Conservation (phyloP, 2,113 vertebrate genomes). For the Stictonetta naevosa region DNA sequence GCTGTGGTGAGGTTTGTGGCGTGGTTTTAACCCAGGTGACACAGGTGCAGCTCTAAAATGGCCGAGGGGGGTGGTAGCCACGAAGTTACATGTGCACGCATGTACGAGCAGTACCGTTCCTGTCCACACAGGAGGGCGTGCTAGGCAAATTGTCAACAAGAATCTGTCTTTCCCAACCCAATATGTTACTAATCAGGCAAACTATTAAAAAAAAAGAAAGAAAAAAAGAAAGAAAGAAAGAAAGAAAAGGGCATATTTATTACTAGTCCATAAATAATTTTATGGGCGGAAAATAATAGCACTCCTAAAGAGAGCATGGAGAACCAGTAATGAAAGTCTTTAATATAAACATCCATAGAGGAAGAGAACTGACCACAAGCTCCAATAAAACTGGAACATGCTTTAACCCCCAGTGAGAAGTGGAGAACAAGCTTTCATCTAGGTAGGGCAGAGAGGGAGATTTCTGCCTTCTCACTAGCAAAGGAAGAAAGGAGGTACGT, state of each 20-base stretch:
- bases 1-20: neutral
- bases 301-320: constrained; percentile 46
- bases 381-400: constrained; percentile 54
- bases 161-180: constrained; percentile 28
- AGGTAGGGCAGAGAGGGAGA: constrained; percentile 7
- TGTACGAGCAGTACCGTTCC: neutral
- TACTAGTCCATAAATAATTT: constrained; percentile 70
- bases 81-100: rapidly evolving
- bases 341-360: constrained; percentile 64
- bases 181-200: constrained; percentile 51
- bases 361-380: constrained; percentile 61
- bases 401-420: constrained; percentile 52
- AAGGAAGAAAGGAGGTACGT: neutral
- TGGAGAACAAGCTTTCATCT: constrained; percentile 51
- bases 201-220: neutral
- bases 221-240: neutral
- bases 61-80: neutral
- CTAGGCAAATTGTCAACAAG: constrained; percentile 25
- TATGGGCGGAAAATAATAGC: constrained; percentile 69
- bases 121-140: neutral
- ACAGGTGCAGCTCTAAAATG: neutral
- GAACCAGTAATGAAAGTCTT: constrained; percentile 66
- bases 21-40: neutral
- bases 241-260: constrained; percentile 11
- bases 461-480: neutral